Evolutionary conservation across 2,113 vertebrate species (phyloP), one percentile per base, ranked within the genome.

Genomic region (Natator depressus): DNA sequence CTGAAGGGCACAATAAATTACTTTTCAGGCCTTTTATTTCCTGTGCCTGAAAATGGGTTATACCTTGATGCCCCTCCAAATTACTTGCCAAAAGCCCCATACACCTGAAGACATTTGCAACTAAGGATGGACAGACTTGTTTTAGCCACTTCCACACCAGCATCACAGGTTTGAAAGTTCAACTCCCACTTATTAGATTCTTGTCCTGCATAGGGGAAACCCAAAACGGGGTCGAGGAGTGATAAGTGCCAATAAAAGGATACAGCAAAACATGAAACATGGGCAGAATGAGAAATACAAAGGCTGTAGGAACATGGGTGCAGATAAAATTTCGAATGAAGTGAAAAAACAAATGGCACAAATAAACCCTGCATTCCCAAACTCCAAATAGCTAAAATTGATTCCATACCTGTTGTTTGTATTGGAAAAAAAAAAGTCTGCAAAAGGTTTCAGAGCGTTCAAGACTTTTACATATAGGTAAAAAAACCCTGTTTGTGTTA

Each of bases 1-100:
- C 96, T 83, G 51, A 88, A 88, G 91, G 95, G 96, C 95, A 93
- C 1, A 31, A 62, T 17, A 82, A 91, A 95, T 89, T 35, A 80
- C 50, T 80, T 35, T 65, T 95, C 49, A 72, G 92, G 94, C n/a
- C 91, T 89, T 90, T 82, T 85, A 76, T 65, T 97, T 93, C 95
- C 93, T 90, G 93, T 13, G 81, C 87, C 65, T 88, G 82, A 62
- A 72, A 87, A 83, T 0, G 0, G 78, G 47, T 91, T 13, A 2
- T 49, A 42, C 90, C 84, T 55, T 17, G 46, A 85, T 2, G 27
- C 49, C 38, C 35, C 85, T 78, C 38, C 29, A 79, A 89, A n/a
- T 1, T 4, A 62, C 42, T 57, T 19, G 25, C 54, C 53, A 20
- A 84, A 57, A 46, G 8, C 31, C 79, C 17, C 2, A 14, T 0